Evolutionary conservation across 2,797 vertebrate species (phyloP).

Genomic region (Oceanodroma leucorhoa): DNA sequence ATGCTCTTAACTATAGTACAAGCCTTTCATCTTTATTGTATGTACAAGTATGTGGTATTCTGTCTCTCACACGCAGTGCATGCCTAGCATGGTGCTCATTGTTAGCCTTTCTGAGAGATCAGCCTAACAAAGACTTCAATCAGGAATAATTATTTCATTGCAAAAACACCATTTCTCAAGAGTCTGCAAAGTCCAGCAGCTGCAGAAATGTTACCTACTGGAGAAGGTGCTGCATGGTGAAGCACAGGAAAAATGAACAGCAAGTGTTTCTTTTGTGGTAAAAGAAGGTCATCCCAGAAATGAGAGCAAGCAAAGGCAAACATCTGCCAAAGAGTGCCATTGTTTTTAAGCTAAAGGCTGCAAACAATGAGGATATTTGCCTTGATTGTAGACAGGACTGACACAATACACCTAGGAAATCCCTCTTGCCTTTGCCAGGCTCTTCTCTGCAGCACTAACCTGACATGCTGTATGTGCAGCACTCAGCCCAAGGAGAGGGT

Average conservation of each 20-base stretch:
- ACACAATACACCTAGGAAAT: not conserved
- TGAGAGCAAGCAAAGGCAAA: not conserved
- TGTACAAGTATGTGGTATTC: not conserved
- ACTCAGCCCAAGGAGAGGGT: not conserved
- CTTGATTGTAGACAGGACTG: not conserved
- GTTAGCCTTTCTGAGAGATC: not conserved
- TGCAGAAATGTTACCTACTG: not conserved
- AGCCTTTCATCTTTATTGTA: not conserved
- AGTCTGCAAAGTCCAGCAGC: not conserved
- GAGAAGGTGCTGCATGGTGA: not conserved
- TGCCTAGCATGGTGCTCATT: not conserved
- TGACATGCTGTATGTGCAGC: not conserved
- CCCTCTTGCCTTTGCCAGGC: not conserved
- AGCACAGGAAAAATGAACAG: not conserved
- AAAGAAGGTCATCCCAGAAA: not conserved
- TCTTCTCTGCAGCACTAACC: not conserved
- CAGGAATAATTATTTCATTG: not conserved
- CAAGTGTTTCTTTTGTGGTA: not conserved
- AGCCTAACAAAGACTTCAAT: not conserved
- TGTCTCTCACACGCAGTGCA: not conserved
- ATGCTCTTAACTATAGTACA: not conserved
- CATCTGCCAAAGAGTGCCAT: accelerated
- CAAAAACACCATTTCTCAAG: not conserved
- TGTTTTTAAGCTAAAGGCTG: not conserved
- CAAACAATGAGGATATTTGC: not conserved